phyloP scores from a whole-genome alignment of 1,140 invertebrate species.

The Trachymyrmex septentrionalis region DNA sequence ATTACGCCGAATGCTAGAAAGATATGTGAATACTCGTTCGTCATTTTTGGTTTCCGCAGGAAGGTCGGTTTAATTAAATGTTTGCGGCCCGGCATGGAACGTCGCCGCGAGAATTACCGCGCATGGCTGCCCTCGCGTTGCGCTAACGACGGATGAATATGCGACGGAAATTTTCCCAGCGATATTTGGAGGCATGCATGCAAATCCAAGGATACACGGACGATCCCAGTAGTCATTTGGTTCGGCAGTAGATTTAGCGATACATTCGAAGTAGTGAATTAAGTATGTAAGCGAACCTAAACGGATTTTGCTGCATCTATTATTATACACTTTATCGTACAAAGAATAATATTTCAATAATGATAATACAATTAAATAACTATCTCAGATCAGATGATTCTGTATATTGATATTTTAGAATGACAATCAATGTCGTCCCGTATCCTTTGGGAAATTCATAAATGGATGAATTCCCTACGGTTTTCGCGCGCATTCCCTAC shows the following conservation, averaged over 20 bases:
- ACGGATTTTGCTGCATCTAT: background rate
- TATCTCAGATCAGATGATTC: background rate
- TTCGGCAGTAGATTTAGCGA: background rate
- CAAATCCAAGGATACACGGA: background rate
- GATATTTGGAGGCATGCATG: conserved; percentile 9
- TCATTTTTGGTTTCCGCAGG: conserved; percentile 37
- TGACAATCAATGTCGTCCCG: background rate
- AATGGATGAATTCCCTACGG: background rate
- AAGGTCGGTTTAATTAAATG: conserved; percentile 55
- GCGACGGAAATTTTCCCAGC: conserved; percentile 3
- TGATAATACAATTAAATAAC: background rate
- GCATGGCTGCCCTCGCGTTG: conserved; percentile 4
- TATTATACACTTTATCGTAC: background rate
- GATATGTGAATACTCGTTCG: background rate
- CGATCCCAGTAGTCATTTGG: conserved; percentile 29
- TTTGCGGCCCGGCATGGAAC: conserved; percentile 2
- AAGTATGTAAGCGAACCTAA: background rate
- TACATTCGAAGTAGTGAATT: background rate
- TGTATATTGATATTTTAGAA: background rate
- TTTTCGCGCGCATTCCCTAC: background rate
- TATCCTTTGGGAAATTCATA: conserved; percentile 1
- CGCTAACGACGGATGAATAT: conserved; percentile 11
- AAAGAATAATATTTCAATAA: background rate
- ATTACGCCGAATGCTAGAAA: conserved; percentile 24
- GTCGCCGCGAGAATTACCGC: conserved; percentile 18